Evolutionary conservation across 2,113 vertebrate species (phyloP).

Genomic region (Pangasianodon gigas): DNA sequence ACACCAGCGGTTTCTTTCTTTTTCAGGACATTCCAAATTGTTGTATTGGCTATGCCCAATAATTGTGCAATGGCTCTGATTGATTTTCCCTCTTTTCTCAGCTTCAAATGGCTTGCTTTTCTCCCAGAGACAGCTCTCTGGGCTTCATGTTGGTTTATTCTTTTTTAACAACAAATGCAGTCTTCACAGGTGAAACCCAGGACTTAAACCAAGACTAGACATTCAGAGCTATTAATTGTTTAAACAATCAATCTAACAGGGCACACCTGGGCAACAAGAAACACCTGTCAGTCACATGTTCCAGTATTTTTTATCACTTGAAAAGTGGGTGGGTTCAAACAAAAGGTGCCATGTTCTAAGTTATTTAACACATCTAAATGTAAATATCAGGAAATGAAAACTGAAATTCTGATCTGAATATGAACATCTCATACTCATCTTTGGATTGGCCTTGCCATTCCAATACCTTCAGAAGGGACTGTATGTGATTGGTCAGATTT

Average conservation of each 20-base stretch:
- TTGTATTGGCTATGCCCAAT: neutral
- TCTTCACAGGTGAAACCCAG: neutral
- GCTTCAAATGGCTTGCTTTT: neutral
- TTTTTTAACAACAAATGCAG: neutral
- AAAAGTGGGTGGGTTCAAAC: neutral
- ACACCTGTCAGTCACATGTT: neutral
- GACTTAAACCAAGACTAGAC: too few relatives aligned
- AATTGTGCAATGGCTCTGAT: neutral
- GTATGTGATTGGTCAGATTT: neutral
- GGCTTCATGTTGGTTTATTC: neutral
- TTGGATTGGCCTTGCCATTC: neutral
- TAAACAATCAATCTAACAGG: neutral
- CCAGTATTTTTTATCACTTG: neutral
- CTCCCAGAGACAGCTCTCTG: neutral
- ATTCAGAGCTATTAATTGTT: neutral
- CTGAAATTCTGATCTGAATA: neutral
- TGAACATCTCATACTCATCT: neutral
- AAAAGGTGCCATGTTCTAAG: neutral
- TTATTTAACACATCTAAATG: neutral
- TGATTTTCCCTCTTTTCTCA: neutral
- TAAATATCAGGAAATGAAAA: neutral
- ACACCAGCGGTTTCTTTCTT: neutral
- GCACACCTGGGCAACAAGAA: too few relatives aligned
- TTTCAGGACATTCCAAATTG: neutral
- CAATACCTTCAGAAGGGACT: neutral